phyloP scores from a whole-genome alignment of 2,113 vertebrate genomes.

The Neopipo cinnamomea region DNA sequence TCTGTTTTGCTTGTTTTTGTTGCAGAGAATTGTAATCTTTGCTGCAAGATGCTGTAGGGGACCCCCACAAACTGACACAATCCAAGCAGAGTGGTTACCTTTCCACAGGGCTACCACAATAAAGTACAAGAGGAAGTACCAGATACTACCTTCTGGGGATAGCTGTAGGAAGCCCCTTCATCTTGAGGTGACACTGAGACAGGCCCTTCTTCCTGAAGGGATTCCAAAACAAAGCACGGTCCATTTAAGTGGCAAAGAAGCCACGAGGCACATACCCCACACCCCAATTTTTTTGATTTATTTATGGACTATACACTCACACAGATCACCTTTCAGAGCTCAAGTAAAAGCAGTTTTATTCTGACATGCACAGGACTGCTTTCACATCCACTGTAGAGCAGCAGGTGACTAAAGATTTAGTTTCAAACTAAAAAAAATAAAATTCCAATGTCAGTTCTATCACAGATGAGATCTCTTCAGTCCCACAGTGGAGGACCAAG shows the following conservation, averaged over 20 bases:
- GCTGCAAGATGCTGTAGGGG: background rate
- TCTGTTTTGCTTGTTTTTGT: background rate
- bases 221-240: conserved; percentile 66
- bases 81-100: background rate
- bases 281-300: fast-evolving
- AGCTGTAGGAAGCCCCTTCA: conserved; percentile 78
- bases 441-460: background rate
- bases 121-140: background rate
- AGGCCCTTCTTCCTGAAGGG: conserved; percentile 79
- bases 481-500: background rate
- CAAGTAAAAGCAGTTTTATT: background rate
- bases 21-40: background rate
- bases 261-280: background rate
- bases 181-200: conserved; percentile 74
- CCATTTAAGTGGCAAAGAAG: background rate
- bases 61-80: background rate
- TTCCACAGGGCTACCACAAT: background rate
- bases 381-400: background rate
- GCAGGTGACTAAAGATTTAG: background rate
- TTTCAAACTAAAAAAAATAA: background rate
- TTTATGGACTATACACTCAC: background rate
- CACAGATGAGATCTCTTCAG: background rate
- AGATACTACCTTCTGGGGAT: conserved; percentile 82
- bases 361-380: background rate
- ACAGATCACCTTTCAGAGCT: background rate